phyloP scores from a whole-genome alignment of 2,113 vertebrate species.

The Paedocypris sp. region DNA sequence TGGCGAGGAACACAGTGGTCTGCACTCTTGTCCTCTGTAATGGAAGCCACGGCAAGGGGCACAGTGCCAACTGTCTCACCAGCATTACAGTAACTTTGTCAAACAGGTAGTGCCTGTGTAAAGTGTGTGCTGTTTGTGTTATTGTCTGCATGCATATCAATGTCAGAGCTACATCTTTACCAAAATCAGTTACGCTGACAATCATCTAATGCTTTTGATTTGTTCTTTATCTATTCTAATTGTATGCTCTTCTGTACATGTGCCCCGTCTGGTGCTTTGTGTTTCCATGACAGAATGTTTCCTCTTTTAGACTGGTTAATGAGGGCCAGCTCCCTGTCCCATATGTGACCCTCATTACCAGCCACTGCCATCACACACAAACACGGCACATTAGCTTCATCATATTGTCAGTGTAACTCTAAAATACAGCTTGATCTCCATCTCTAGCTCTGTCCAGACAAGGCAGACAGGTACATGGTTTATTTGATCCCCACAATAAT shows the following conservation, averaged over 20 bases:
- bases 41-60: conserved; percentile 20
- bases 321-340: conserved; percentile 53
- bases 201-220: no score
- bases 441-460: neutral
- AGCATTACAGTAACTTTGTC: no score
- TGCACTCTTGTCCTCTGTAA: conserved; percentile 30
- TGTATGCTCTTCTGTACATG: no score
- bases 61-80: conserved; percentile 32
- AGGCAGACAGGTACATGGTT: conserved; percentile 5
- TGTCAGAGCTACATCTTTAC: no score
- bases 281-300: conserved; percentile 54
- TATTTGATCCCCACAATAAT: conserved; percentile 1
- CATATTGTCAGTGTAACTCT: conserved; percentile 30
- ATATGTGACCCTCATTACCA: conserved; percentile 68
- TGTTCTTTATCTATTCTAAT: no score
- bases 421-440: conserved; percentile 27
- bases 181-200: neutral
- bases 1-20: conserved; percentile 75
- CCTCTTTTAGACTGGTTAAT: conserved; percentile 55
- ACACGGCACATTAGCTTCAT: conserved; percentile 12
- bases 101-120: conserved; percentile 26
- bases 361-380: conserved; percentile 25
- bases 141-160: no score
- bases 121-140: no score
- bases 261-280: conserved; percentile 45